Conservation (phyloP, 2,888 invertebrate species). For the Hydropsyche betteni region DNA sequence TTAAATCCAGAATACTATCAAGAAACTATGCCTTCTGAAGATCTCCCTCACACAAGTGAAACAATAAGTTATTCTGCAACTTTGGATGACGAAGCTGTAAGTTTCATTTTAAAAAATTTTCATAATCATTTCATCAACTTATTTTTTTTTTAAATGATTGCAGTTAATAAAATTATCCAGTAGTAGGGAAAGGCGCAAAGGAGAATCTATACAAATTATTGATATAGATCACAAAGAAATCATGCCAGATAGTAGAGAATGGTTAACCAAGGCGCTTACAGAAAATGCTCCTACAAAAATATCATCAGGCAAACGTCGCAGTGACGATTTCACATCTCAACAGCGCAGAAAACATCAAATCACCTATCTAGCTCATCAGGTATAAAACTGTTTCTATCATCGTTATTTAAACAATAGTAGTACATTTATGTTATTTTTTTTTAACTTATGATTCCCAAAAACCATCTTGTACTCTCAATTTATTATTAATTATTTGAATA, state of each 20-base stretch:
- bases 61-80: conserved; percentile 55
- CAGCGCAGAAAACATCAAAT: conserved; percentile 94
- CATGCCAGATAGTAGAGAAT: conserved; percentile 80
- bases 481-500: neutral
- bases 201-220: conserved; percentile 77
- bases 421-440: too few relatives aligned
- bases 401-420: too few relatives aligned
- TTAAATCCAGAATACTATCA: conserved; percentile 49
- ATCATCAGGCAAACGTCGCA: conserved; percentile 66
- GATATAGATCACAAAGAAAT: conserved; percentile 86
- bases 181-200: conserved; percentile 69
- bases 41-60: conserved; percentile 60
- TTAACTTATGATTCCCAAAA: too few relatives aligned
- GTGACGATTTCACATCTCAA: conserved; percentile 70
- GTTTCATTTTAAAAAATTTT: conserved; percentile 41
- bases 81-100: conserved; percentile 60
- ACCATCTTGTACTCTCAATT: neutral
- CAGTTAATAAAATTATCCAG: conserved; percentile 77
- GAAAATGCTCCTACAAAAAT: conserved; percentile 71
- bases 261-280: conserved; percentile 82
- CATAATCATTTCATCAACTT: neutral
- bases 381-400: conserved; percentile 54
- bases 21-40: conserved; percentile 55
- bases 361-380: conserved; percentile 89
- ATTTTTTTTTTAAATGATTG: conserved; percentile 39